Evolutionary conservation across 2,888 invertebrate species (phyloP), one percentile per base, ranked within the genome.

Genomic region (Meteorus cinctellus): DNA sequence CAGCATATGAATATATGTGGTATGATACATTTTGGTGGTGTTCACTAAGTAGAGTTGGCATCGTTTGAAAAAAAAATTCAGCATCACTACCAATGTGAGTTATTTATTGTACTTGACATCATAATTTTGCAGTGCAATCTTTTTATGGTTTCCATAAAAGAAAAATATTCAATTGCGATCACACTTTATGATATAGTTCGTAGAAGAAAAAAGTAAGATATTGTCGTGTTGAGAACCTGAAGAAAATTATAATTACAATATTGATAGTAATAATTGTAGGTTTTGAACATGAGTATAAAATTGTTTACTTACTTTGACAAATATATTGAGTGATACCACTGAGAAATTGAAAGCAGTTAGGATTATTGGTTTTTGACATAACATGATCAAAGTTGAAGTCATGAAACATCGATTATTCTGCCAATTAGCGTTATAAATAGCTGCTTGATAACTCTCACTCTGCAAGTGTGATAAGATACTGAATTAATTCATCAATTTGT

Each of bases 281-380:
- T 24, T 24, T 24, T 24, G 24, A 24, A 27, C 8, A 36, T 1
- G 24, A 1, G 24, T 45, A 34, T 34, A 8, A 2, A 34, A 8
- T 34, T 34, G 4, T 51, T 6, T 59, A 29, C 62, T 77, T 75
- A 83, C 84, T 77, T 77, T 79, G 2, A 76, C 41, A 55, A 84
- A 83, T 77, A 77, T 74, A 36, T 77, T 71, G 3, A 77, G 36
- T 19, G 77, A 74, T 51, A 77, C 67, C 8, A 59, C 41, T 2
- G 77, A 63, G 27, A 77, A 77, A 48, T 67, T 55, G 19, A 71
- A 74, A 4, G 77, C 77, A n/a, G 74, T 71, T n/a, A 77, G 19
- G 10, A 62, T 62, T 10, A 71, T 5, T 14, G 77, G 77, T 48
- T 77, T 70, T 51, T 66, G 69, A 24, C 67, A 27, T 1, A 77